Percentiles rank a stretch among this genome's conserved stretches.
Evolutionary conservation across 2,888 invertebrate species (phyloP).

Genomic region (Cremastinae sp.): DNA sequence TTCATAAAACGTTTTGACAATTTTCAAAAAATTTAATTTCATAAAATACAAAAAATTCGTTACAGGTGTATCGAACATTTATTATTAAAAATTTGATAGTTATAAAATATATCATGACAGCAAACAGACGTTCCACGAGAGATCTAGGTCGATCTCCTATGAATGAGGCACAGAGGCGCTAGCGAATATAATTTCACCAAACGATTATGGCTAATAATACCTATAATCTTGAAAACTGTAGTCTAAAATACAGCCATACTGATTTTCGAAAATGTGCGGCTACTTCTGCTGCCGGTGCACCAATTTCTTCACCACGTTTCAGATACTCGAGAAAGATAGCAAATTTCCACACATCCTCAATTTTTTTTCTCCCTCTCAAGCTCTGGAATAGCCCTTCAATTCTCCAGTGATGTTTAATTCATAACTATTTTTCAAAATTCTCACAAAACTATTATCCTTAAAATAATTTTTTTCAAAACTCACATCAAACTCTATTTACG

Average conservation of each 20-base stretch:
- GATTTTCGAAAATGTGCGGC: conserved; percentile 36
- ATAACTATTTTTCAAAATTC: conserved; percentile 15
- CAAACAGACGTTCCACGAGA: conserved; percentile 50
- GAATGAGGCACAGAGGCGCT: conserved; percentile 64
- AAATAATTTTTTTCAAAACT: not conserved
- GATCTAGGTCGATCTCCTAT: conserved; percentile 61
- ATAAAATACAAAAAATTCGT: no score
- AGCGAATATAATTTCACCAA: conserved; percentile 61
- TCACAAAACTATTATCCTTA: not conserved
- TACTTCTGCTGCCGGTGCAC: conserved; percentile 34
- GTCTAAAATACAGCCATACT: conserved; percentile 44
- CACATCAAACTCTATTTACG: not conserved
- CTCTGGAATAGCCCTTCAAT: conserved; percentile 25
- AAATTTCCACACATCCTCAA: conserved; percentile 30
- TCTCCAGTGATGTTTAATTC: conserved; percentile 44
- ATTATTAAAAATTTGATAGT: no score
- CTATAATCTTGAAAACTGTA: conserved; percentile 54
- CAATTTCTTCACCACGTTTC: conserved; percentile 31
- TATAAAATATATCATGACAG: no score
- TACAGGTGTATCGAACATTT: no score
- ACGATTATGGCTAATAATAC: conserved; percentile 64
- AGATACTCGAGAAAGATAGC: conserved; percentile 49
- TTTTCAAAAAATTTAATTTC: no score
- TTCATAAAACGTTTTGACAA: no score
- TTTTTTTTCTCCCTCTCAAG: conserved; percentile 17